These are phyloP conservation scores for Sylvilagus bachmani DNA, from an alignment of 2,113 vertebrate species.

Conservation along the genomic window DNA sequence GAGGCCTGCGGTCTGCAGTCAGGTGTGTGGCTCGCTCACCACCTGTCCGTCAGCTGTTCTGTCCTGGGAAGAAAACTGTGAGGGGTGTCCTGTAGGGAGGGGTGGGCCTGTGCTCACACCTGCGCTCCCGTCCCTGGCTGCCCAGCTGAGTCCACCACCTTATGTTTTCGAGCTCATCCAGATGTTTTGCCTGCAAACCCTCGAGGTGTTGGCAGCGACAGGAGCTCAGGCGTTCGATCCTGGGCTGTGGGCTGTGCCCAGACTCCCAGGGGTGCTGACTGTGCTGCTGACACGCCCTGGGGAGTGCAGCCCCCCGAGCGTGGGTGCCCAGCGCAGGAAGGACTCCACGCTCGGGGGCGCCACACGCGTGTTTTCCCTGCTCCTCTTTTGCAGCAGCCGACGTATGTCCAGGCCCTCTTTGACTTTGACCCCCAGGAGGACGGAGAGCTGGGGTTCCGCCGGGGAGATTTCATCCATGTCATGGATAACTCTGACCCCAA, in stretches of 20 bases:
- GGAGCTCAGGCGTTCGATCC: background rate
- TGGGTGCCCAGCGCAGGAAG: background rate
- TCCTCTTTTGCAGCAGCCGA: conserved; percentile 90
- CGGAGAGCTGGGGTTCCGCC: conserved; percentile 98
- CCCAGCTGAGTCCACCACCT: too few species aligned
- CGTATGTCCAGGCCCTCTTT: conserved; percentile 98
- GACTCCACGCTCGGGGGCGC: background rate
- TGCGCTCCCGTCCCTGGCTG: rapidly evolving
- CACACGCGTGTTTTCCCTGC: background rate
- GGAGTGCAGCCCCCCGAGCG: too few species aligned
- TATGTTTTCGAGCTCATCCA: background rate
- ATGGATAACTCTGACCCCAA: conserved; percentile 99
- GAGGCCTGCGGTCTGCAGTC: background rate
- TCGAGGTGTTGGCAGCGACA: background rate
- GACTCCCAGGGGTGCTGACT: too few species aligned
- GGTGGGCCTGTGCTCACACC: background rate
- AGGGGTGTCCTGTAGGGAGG: background rate
- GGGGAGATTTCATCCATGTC: conserved; percentile 99
- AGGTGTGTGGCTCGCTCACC: rapidly evolving
- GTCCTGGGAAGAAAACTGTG: background rate
- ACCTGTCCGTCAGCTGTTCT: background rate
- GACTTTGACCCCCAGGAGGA: conserved; percentile 99
- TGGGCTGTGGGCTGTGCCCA: background rate
- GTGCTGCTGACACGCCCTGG: rapidly evolving
- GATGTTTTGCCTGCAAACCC: background rate